Evolutionary conservation across 2,888 invertebrate genomes (phyloP).

Genomic region (Cremastobaeus sp.): DNA sequence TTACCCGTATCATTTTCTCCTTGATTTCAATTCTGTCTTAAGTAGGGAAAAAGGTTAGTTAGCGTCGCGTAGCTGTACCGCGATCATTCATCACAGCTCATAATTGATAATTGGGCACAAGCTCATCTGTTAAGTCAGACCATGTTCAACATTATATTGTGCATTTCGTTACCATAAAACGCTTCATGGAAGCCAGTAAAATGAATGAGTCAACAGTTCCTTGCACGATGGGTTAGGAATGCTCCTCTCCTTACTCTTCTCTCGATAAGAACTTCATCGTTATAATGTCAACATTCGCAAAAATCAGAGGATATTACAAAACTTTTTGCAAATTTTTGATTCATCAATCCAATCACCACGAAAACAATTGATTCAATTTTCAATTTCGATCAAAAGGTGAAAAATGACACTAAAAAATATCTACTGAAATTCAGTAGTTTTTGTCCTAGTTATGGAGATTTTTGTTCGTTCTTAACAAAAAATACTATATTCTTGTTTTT

Average conservation of each 20-base stretch:
- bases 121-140: constrained; percentile 23
- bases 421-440: no score
- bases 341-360: no score
- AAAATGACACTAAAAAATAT: no score
- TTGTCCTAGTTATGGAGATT: no score
- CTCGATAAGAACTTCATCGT: constrained; percentile 36
- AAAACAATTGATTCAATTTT: no score
- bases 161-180: constrained; percentile 42
- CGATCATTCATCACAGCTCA: constrained; percentile 34
- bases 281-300: constrained; percentile 18
- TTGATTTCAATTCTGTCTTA: constrained; percentile 11
- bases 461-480: no score
- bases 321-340: no score
- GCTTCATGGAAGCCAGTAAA: constrained; percentile 43
- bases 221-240: constrained; percentile 17
- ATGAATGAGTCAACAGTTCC: constrained; percentile 42
- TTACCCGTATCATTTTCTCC: constrained; percentile 26
- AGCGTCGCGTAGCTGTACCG: not conserved
- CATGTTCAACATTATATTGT: constrained; percentile 39
- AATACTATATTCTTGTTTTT: no score
- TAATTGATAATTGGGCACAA: constrained; percentile 42
- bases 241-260: no score
- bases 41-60: constrained; percentile 14
- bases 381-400: no score
- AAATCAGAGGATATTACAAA: no score